phyloP scores from a whole-genome alignment of 2,113 vertebrate species.

The Cyprinus carpio region DNA sequence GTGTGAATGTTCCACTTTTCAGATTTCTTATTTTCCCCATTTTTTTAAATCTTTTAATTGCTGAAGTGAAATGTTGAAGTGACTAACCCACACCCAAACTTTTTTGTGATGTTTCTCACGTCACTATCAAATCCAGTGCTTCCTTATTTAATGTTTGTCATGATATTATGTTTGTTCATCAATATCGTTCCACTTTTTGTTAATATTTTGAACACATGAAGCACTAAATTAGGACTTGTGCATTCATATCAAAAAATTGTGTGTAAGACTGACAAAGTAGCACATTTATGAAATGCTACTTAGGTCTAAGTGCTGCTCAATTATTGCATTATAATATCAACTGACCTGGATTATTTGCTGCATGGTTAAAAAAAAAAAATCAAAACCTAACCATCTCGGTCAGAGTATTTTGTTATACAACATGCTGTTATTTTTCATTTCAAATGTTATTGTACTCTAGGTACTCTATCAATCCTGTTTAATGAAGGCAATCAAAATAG shows the following conservation, averaged over 20 bases:
- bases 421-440: conserved; percentile 58
- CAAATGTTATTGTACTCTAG: conserved; percentile 54
- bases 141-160: conserved; percentile 51
- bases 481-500: conserved; percentile 72
- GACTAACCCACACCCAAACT: conserved; percentile 60
- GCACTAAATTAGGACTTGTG: neutral
- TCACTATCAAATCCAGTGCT: conserved; percentile 65
- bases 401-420: conserved; percentile 59
- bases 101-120: conserved; percentile 54
- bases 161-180: neutral
- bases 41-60: conserved; percentile 20
- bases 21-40: conserved; percentile 56
- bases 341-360: conserved; percentile 46
- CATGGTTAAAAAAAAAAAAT: conserved; percentile 21
- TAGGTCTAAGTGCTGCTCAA: neutral
- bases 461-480: conserved; percentile 64
- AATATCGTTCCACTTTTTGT: neutral
- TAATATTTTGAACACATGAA: neutral
- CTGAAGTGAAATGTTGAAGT: neutral
- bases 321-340: conserved; percentile 30
- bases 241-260: neutral
- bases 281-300: conserved; percentile 25
- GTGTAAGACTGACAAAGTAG: neutral
- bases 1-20: conserved; percentile 58
- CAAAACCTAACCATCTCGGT: conserved; percentile 12